These are phyloP conservation scores for Choreutis nemorana DNA, from an alignment of 2,888 invertebrate genomes.

Conservation along the genomic window DNA sequence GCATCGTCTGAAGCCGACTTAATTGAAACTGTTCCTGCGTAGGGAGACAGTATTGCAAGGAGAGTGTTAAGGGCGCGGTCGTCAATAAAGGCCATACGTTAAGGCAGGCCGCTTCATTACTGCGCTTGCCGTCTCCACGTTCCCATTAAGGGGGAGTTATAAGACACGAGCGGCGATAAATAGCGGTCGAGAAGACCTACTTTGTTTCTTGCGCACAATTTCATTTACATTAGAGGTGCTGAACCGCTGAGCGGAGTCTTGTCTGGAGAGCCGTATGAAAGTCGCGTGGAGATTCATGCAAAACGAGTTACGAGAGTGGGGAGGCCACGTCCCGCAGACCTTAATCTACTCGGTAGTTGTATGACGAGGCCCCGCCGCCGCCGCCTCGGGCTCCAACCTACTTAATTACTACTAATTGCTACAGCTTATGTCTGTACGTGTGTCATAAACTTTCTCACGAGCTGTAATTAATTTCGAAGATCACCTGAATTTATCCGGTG, in stretches of 20 bases:
- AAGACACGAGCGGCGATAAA: slow-evolving; percentile 57
- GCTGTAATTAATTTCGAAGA: slow-evolving; percentile 37
- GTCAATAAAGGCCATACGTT: slow-evolving; percentile 60
- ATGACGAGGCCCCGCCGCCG: slow-evolving; percentile 28
- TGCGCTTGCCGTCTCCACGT: slow-evolving; percentile 44
- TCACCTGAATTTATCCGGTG: slow-evolving; percentile 29
- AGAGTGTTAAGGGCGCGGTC: slow-evolving; percentile 36
- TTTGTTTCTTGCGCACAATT: slow-evolving; percentile 63
- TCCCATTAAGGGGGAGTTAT: slow-evolving; percentile 57
- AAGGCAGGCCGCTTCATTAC: slow-evolving; percentile 57
- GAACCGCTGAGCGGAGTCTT: slow-evolving; percentile 40
- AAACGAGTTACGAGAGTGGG: slow-evolving; percentile 52
- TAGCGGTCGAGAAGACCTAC: slow-evolving; percentile 51
- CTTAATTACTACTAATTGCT: slow-evolving; percentile 61
- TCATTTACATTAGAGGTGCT: slow-evolving; percentile 63
- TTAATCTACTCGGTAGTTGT: slow-evolving; percentile 45
- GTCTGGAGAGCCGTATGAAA: slow-evolving; percentile 53
- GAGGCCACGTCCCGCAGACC: slow-evolving; percentile 42
- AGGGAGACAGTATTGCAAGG: slow-evolving; percentile 41
- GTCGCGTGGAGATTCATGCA: slow-evolving; percentile 58
- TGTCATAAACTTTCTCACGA: slow-evolving; percentile 45
- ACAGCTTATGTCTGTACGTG: slow-evolving; percentile 46
- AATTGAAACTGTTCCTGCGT: slow-evolving; percentile 44
- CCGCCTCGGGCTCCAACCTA: slow-evolving; percentile 38
- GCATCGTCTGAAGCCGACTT: slow-evolving; percentile 40